Base-by-base conservation (phyloP, 2,888 invertebrate genomes). In the Sphaerophoria rueppellii region DNA sequence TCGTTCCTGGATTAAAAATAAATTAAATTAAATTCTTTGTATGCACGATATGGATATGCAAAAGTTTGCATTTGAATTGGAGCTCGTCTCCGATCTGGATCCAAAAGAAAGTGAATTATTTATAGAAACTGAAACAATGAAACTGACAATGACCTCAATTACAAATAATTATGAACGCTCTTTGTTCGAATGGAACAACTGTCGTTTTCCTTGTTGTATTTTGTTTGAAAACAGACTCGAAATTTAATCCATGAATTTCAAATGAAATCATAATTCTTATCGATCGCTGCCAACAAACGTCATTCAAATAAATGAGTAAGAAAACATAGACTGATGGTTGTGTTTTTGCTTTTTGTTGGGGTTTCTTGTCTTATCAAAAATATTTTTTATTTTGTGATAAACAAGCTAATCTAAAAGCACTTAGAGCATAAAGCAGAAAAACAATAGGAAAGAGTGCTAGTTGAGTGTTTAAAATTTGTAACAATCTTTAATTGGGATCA, bases 311-410 rank as follows among this genome's bases (percentile, higher is more conserved):
- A 24, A 6, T 24, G 4, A n/a, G 2, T 11, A 65, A 35, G 37
- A 6, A 35, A 34, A 14, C 7, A 50, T 16, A 48, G n/a, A 48
- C 16, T 63, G 4, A 46, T 35, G 43, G 43, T 43, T 9, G 9
- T 14, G 6, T 3, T 35, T 6, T n/a, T 5, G 6, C 7, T 48
- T 35, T 35, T 63, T 48, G 43, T 46, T n/a, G 11, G 55, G 71
- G 4, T 12, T 40, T 54, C 63, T 61, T 80, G 80, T 70, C 70
- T 80, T 75, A 80, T 80, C 80, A 74, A 48, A 50, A 43, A 71
- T n/a, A 50, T 24, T 46, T 65, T 60, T 43, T n/a, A n/a, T n/a
- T 72, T 65, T 40, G 14, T 14, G 55, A 57, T 54, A 60, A 60
- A 60, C 4, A 60, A 24, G 16, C 14, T 63, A 54, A 63, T 63